Base-by-base conservation (phyloP, 2,888 invertebrate species). In the Pilophorus perplexus region DNA sequence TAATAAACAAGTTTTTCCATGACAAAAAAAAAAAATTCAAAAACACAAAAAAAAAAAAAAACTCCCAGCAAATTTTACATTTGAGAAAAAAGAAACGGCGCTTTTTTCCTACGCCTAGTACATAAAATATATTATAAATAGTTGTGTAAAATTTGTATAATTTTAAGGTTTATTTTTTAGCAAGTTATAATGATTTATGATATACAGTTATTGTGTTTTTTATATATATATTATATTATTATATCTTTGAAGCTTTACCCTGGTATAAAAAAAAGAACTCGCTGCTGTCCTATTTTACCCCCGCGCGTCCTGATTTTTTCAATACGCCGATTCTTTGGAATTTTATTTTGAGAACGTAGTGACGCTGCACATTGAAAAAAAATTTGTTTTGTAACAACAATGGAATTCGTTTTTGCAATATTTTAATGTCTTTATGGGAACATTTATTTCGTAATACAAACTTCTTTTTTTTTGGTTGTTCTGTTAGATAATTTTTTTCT, bases 111-210 rank as follows among this genome's bases (percentile, higher is more conserved):
- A 62, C 62, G 62, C 62, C 46, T 62, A 62, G 62, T 62, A 62
- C 62, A 33, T 62, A 62, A 62, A 65, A 65, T 65, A 40, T 54
- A 65, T 65, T 65, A 65, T 65, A 54, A 54, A 65, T 65, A 65
- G 64, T 65, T 65, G 64, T 65, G 64, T 65, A 65, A 54, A 65
- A 65, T 65, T 52, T 65, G 54, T 65, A 65, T 65, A 65, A 64
- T 64, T 65, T 46, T 62, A 62, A 62, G 62, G 62, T 62, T 62
- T 62, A 62, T 62, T 62, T 62, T 62, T 62, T 46, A 48, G 46
- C 46, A 48, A 48, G 46, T 66, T 57, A 46, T 44, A 40, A 52
- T 64, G 50, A 52, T 66, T 57, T 65, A 57, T 57, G 33, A 59
- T 28, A 57, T 66, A 66, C 55, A 57, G 57, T 52, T 52, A 54